phyloP scores from a whole-genome alignment of 1,140 invertebrate genomes.

The Neodiprion lecontei region DNA sequence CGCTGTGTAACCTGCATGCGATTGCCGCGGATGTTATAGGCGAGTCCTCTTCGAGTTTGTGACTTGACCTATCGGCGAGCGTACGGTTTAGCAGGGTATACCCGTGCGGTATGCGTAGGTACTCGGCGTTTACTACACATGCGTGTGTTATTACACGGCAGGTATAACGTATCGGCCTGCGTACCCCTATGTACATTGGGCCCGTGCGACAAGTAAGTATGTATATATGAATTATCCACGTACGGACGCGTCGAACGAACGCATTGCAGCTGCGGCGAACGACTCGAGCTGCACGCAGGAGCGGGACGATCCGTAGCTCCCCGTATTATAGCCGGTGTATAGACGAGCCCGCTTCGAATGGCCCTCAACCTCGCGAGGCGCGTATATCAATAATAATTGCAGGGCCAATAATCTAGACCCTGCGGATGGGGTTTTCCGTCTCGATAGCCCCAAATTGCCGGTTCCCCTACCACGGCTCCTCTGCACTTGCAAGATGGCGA shows the following conservation, averaged over 20 bases:
- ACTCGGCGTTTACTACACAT: background rate
- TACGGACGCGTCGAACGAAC: background rate
- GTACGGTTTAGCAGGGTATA: background rate
- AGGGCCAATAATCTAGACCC: conserved; percentile 60
- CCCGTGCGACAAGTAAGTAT: background rate
- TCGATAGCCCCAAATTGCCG: conserved; percentile 55
- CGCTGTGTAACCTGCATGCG: background rate
- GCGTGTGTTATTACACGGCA: background rate
- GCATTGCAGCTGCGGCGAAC: background rate
- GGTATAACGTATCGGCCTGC: background rate
- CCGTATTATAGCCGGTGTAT: background rate
- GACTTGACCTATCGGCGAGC: background rate
- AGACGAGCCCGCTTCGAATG: background rate
- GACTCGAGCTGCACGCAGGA: background rate
- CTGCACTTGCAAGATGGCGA: conserved; percentile 37
- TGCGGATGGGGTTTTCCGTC: conserved; percentile 25
- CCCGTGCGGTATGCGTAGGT: background rate
- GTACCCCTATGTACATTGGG: background rate
- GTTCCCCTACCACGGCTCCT: conserved; percentile 47
- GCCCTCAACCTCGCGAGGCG: conserved; percentile 35
- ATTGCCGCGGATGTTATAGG: too few species aligned
- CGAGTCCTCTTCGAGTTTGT: background rate
- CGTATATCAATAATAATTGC: conserved; percentile 63
- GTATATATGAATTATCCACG: background rate
- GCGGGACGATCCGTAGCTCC: background rate